Percentiles rank a stretch among this genome's conserved stretches.
Evolutionary conservation across 2,888 invertebrate species (phyloP).

Genomic region (Parasteatoda lunata): DNA sequence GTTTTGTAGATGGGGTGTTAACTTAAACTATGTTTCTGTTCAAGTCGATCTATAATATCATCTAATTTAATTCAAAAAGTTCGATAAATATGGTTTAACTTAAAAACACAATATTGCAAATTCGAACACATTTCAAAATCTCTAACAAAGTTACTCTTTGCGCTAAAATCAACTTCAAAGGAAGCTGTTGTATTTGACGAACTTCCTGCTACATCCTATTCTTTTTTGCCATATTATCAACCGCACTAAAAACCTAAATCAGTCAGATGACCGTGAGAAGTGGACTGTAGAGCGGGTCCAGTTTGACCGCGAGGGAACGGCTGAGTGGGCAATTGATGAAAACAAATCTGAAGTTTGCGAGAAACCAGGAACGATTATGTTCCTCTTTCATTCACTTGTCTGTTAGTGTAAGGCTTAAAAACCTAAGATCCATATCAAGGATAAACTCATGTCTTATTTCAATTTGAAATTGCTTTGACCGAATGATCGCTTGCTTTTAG

Average conservation of each 20-base stretch:
- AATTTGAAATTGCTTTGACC: neutral
- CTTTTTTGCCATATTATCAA: neutral
- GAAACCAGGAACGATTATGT: neutral
- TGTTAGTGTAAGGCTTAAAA: neutral
- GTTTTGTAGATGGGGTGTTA: too few relatives aligned
- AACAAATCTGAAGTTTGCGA: neutral
- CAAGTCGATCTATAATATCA: too few relatives aligned
- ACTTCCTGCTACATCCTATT: neutral
- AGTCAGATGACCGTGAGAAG: constrained; percentile 35
- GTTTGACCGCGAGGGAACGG: constrained; percentile 18
- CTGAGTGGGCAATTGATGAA: constrained; percentile 10
- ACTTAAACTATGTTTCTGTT: too few relatives aligned
- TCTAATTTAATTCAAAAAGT: too few relatives aligned
- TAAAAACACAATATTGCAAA: too few relatives aligned
- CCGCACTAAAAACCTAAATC: constrained; percentile 39
- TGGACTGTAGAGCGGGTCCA: constrained; percentile 18
- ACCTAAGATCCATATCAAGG: neutral
- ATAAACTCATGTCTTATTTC: neutral
- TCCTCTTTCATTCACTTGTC: neutral
- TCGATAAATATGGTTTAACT: too few relatives aligned
- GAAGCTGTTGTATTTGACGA: too few relatives aligned
- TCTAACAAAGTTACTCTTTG: too few relatives aligned
- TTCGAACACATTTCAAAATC: too few relatives aligned
- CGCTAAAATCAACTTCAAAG: too few relatives aligned
- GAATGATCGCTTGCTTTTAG: neutral